Percentiles rank a stretch among this genome's conserved stretches.
phyloP scores from a whole-genome alignment of 2,888 invertebrate genomes.

The Leptopilina drosophilae region DNA sequence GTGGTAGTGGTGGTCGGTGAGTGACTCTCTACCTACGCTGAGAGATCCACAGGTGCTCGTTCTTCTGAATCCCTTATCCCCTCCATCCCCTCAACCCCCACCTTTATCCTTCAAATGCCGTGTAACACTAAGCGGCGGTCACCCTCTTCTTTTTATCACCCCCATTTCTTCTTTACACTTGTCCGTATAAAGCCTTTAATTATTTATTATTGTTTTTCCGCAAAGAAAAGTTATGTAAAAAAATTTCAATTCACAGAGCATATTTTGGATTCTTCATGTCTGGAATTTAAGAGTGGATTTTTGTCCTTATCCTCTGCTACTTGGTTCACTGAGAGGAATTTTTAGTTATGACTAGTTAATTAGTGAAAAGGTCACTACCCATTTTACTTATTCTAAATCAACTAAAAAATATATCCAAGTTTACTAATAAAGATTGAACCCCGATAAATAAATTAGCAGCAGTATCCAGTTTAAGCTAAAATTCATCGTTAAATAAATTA shows the following conservation, averaged over 20 bases:
- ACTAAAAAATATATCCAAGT: no score
- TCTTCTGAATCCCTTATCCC: constrained; percentile 66
- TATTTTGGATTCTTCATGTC: not conserved
- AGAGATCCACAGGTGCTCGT: constrained; percentile 76
- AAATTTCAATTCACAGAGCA: not conserved
- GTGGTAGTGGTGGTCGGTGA: constrained; percentile 74
- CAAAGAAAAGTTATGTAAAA: not conserved
- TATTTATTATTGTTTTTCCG: not conserved
- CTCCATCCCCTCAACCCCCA: constrained; percentile 58
- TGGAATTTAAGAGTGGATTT: not conserved
- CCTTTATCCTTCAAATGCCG: constrained; percentile 54
- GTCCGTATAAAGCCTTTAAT: not conserved
- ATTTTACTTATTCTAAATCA: no score
- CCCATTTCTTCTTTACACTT: constrained; percentile 48
- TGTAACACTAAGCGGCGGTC: constrained; percentile 54
- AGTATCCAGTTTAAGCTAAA: no score
- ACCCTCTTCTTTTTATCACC: constrained; percentile 52
- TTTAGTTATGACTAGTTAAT: no score
- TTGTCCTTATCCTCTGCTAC: no score
- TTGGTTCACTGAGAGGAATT: no score
- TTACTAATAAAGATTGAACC: no score
- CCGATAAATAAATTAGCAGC: no score
- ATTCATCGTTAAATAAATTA: no score
- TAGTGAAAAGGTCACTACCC: no score
- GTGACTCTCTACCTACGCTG: constrained; percentile 74